These are phyloP conservation scores for Venustoraphidia nigricollis DNA, from an alignment of 2,888 invertebrate genomes.

Conservation along the genomic window DNA sequence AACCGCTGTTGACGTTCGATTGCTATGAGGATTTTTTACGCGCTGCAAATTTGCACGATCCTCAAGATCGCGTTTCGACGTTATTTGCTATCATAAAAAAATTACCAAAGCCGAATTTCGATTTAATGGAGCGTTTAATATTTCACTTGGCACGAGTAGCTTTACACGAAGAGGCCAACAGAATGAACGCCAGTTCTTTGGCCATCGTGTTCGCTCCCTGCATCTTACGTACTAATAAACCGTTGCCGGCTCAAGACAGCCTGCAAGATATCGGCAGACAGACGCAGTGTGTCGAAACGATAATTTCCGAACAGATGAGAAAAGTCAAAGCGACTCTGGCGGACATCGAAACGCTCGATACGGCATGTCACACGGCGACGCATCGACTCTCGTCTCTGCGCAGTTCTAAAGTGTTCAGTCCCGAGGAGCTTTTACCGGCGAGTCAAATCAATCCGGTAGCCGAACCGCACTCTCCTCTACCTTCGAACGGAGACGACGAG, in stretches of 20 bases:
- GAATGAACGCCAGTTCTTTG: conserved; percentile 82
- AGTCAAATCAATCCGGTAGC: conserved; percentile 14
- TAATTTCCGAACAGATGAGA: conserved; percentile 71
- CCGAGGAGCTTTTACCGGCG: conserved; percentile 33
- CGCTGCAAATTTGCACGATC: conserved; percentile 71
- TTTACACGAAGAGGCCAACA: conserved; percentile 68
- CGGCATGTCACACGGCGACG: conserved; percentile 72
- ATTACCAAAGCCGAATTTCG: conserved; percentile 76
- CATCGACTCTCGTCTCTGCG: conserved; percentile 63
- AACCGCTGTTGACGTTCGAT: conserved; percentile 83
- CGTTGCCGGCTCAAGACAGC: conserved; percentile 81
- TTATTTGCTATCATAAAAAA: conserved; percentile 78
- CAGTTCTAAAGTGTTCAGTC: conserved; percentile 53
- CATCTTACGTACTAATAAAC: conserved; percentile 73
- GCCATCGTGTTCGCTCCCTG: conserved; percentile 94
- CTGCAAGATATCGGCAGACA: conserved; percentile 80
- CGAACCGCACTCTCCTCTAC: conserved; percentile 19
- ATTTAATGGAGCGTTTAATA: conserved; percentile 80
- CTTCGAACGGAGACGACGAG: conserved; percentile 42
- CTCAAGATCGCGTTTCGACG: conserved; percentile 66
- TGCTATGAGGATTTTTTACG: conserved; percentile 88
- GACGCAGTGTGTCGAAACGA: conserved; percentile 79
- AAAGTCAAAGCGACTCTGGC: conserved; percentile 74
- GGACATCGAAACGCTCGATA: conserved; percentile 81
- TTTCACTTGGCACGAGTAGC: conserved; percentile 87